Conservation (phyloP, 2,113 vertebrate genomes). For the Panurus biarmicus region DNA sequence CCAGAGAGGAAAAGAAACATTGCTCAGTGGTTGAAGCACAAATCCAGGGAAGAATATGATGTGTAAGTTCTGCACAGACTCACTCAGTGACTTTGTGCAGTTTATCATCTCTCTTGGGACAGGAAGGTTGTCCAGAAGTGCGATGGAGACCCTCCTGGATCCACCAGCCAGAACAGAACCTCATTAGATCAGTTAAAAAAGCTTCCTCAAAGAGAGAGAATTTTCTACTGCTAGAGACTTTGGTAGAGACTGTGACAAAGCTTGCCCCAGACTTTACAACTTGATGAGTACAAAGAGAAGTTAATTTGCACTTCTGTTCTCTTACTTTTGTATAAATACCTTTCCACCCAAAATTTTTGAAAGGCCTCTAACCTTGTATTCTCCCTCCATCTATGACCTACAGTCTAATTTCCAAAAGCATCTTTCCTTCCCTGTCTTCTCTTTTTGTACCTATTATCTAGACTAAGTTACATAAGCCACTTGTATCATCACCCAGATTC, state of each 20-base stretch:
- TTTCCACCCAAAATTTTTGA: neutral
- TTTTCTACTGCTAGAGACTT: neutral
- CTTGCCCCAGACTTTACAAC: neutral
- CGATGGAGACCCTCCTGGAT: neutral
- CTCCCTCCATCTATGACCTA: neutral
- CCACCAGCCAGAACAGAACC: neutral
- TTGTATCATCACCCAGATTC: slow-evolving; percentile 45
- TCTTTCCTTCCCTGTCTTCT: neutral
- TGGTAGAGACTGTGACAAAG: neutral
- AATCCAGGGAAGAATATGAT: neutral
- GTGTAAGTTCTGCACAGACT: neutral
- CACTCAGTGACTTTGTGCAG: neutral
- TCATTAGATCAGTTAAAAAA: neutral
- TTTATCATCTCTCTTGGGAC: neutral
- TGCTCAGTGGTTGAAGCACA: neutral
- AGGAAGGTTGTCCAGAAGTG: neutral
- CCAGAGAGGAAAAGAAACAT: neutral
- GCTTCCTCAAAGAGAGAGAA: neutral
- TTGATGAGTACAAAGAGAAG: neutral
- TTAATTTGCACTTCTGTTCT: neutral
- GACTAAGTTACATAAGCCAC: slow-evolving; percentile 18
- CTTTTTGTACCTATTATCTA: slow-evolving; percentile 24
- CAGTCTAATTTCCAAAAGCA: neutral
- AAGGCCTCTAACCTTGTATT: neutral
- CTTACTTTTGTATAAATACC: neutral